Percentiles rank a stretch among this genome's conserved stretches.
These are phyloP conservation scores for Lithophane leautieri DNA, from an alignment of 2,888 invertebrate genomes.

Conservation along the genomic window DNA sequence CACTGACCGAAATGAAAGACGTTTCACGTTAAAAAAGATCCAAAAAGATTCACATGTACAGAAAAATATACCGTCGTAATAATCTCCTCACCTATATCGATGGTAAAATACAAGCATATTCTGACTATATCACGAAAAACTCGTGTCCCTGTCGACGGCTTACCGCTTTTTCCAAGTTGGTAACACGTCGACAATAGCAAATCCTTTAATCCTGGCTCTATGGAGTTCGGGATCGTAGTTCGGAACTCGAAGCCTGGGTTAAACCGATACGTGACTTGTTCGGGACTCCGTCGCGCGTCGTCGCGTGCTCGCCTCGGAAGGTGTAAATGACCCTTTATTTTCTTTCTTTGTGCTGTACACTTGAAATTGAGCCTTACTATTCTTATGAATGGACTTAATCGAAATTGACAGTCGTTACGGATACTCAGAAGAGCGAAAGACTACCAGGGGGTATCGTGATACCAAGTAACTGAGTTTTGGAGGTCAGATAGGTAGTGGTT, in stretches of 20 bases:
- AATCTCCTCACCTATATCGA: not conserved
- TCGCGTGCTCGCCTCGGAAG: conserved; percentile 38
- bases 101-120: conserved; percentile 38
- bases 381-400: not conserved
- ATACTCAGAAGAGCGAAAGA: not conserved
- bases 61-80: not conserved
- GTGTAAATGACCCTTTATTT: conserved; percentile 44
- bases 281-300: conserved; percentile 28
- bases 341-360: not conserved
- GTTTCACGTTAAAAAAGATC: not conserved
- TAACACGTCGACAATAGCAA: conserved; percentile 65
- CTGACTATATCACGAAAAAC: conserved; percentile 48
- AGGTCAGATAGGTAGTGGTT: not conserved
- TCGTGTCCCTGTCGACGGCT: conserved; percentile 42
- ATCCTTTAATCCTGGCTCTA: conserved; percentile 73
- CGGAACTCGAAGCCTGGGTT: conserved; percentile 64
- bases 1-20: not conserved
- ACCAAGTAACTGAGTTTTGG: not conserved
- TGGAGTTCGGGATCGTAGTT: conserved; percentile 69
- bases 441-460: not conserved
- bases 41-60: not conserved
- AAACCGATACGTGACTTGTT: conserved; percentile 63
- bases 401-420: not conserved
- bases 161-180: conserved; percentile 59
- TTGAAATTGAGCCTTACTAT: not conserved